Base-by-base conservation (phyloP, 2,113 vertebrate species). In the Osmerus mordax region DNA sequence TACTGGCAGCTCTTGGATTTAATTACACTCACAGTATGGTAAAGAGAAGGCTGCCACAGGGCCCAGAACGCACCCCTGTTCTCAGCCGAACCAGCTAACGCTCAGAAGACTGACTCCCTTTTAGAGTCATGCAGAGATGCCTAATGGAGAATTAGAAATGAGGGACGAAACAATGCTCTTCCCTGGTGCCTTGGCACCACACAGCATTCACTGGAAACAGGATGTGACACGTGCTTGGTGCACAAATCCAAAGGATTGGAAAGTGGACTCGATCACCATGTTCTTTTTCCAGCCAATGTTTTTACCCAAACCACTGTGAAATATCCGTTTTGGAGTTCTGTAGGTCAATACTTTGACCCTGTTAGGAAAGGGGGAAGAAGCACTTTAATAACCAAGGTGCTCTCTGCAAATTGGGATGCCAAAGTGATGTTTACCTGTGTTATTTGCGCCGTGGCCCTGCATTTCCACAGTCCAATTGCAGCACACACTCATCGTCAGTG, bases 21-120 rank as follows among this genome's bases (percentile, higher is more conserved):
- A 92, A 93, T 92, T 93, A 91, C 87, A 86, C 88, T 92, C 90
- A 89, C 91, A 92, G 90, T 92, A 90, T 92, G 90, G 89, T 88
- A 86, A 92, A 88, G 63, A 69, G 72, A 88, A 82, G 65, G 15
- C 54, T 90, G 89, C 89, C 88, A 89, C 75, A 18, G 86, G 88
- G 77, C 69, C 75, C 79, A 69, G 36, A 85, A 86, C 73, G 73
- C 75, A 86, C 87, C 84, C 79, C 75, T 79, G 84, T 74, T 85
- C 70, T 70, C 73, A 75, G 74, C 77, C 64, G 78, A 64, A 54
- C 76, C 74, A 81, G 73, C 75, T 67, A 61, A 75, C 55, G 75
- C 70, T 65, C 82, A 64, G 18, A 70, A 58, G 71, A 74, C 76
- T 28, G 70, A 75, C 70, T 84, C 82, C 32, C 72, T 67, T 77